Conservation (phyloP, 2,113 vertebrate genomes). For the Gobiocypris rarus region DNA sequence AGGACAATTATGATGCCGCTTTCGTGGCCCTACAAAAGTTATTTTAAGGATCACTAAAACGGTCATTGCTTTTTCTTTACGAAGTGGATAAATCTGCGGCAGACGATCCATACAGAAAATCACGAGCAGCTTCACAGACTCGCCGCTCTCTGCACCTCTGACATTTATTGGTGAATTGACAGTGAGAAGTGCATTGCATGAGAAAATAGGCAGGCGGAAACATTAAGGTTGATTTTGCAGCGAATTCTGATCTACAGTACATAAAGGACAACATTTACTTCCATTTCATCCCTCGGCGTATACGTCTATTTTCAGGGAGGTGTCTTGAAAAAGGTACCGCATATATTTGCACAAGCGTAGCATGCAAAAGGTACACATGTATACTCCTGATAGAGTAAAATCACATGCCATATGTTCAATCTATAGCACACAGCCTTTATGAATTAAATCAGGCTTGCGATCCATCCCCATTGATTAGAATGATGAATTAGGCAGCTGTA, state of each 20-base stretch:
- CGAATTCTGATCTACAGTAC: not conserved
- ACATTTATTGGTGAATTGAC: slow-evolving; percentile 53
- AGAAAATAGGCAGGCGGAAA: slow-evolving; percentile 18
- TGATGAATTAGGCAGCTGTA: slow-evolving; percentile 58
- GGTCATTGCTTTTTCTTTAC: slow-evolving; percentile 59
- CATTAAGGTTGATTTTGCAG: not conserved
- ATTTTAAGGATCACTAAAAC: slow-evolving; percentile 58
- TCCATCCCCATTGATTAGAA: slow-evolving; percentile 57
- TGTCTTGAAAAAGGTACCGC: not conserved
- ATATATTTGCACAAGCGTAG: not conserved
- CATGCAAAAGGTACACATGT: not conserved
- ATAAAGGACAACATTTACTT: not conserved
- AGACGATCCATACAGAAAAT: slow-evolving; percentile 63
- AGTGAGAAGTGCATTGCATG: slow-evolving; percentile 38
- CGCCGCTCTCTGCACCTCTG: slow-evolving; percentile 50
- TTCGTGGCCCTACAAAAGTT: slow-evolving; percentile 54
- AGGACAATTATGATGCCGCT: slow-evolving; percentile 61
- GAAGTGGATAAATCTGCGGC: slow-evolving; percentile 65
- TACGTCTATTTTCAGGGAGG: too few species aligned
- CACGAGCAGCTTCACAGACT: slow-evolving; percentile 51
- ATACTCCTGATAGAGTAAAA: slow-evolving; percentile 28
- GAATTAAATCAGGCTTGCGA: slow-evolving; percentile 44
- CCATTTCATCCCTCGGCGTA: not conserved
- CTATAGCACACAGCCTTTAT: slow-evolving; percentile 44
- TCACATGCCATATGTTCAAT: slow-evolving; percentile 45